These are phyloP conservation scores for Megathymus violae DNA, from an alignment of 1,140 invertebrate species.

Conservation along the genomic window DNA sequence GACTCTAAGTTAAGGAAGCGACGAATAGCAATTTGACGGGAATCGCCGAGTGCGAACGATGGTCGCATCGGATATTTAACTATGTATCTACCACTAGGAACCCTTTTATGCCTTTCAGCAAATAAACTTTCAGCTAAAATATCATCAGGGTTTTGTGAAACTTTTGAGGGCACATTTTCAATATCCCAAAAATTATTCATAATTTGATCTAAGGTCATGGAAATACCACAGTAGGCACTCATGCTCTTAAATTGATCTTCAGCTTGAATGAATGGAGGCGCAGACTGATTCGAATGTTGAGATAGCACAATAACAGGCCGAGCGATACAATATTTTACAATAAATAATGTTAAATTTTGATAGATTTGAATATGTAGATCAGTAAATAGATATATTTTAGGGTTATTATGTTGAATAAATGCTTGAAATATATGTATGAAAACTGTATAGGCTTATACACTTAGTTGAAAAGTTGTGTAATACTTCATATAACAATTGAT, in stretches of 20 bases:
- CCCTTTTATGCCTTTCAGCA: neutral
- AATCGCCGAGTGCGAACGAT: neutral
- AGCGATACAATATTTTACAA: too few species aligned
- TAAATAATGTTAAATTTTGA: too few species aligned
- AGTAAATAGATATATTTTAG: too few species aligned
- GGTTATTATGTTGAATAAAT: too few species aligned
- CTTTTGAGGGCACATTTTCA: neutral
- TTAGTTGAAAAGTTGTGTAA: too few species aligned
- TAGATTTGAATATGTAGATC: too few species aligned
- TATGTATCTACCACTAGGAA: conserved; percentile 1
- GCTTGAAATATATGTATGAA: too few species aligned
- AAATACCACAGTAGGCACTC: neutral
- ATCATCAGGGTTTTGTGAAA: neutral
- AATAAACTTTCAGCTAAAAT: neutral
- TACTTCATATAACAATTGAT: too few species aligned
- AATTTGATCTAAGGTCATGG: neutral
- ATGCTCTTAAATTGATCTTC: neutral
- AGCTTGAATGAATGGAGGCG: neutral
- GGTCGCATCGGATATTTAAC: neutral
- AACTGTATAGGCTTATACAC: too few species aligned
- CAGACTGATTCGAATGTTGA: conserved; percentile 5
- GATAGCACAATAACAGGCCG: too few species aligned
- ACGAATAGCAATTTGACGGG: neutral
- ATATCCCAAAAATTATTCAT: conserved; percentile 3
- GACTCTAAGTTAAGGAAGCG: conserved; percentile 2